These are phyloP conservation scores for Pitangus sulphuratus DNA, from an alignment of 2,797 vertebrate species.

Conservation along the genomic window DNA sequence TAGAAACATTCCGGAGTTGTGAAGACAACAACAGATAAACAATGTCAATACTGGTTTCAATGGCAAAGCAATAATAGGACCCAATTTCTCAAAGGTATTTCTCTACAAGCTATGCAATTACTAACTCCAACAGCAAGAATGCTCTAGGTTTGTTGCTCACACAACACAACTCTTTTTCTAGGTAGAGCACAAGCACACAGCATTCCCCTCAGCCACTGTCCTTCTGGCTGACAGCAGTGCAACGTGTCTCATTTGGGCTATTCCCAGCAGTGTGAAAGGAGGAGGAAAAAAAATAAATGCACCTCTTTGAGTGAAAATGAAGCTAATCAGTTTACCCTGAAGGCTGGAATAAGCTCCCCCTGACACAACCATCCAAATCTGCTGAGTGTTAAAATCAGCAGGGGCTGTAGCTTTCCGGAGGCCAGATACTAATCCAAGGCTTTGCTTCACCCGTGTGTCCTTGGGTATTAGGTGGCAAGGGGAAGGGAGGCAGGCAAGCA, in stretches of 20 bases:
- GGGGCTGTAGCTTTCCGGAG: not conserved
- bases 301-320: not conserved
- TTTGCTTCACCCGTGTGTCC: conserved; percentile 1
- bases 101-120: not conserved
- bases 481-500: not conserved
- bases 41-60: not conserved
- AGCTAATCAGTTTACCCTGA: conserved; percentile 20
- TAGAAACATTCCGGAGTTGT: not conserved
- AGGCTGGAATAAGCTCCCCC: conserved; percentile 21
- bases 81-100: not conserved
- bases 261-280: not conserved
- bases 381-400: conserved; percentile 45
- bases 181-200: not conserved
- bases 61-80: not conserved
- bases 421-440: conserved; percentile 43
- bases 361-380: not conserved
- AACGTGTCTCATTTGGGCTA: rapidly evolving
- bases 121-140: not conserved
- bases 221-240: not conserved
- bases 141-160: not conserved
- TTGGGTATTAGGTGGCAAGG: conserved; percentile 16
- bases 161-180: not conserved
- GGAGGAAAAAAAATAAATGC: not conserved
- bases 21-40: not conserved
- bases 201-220: not conserved